Evolutionary conservation across 2,888 invertebrate species (phyloP), one percentile per base, ranked within the genome.

Genomic region (Oxytorus armatus): DNA sequence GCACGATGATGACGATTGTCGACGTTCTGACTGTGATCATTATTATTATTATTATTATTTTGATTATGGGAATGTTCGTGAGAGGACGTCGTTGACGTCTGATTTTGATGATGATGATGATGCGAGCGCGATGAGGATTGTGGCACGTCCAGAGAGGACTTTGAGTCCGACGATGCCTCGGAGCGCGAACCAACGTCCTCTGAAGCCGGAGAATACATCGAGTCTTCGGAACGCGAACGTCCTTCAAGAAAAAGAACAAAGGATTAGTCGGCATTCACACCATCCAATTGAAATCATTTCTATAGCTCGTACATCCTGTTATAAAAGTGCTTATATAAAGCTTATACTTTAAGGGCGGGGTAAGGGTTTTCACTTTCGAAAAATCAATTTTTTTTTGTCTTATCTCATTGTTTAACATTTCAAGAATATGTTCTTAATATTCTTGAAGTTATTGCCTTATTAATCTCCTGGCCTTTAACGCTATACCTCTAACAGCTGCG

Each of bases 201-300:
- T 0, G 95, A 95, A 0, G 93, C 93, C 81, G 93, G 95, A 90
- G 93, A 95, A 89, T 93, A 95, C 66, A 97, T 96, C 8, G 97
- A 97, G 91, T 97, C 97, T 92, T 97, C 97, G 1, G 97, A 97
- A 84, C 95, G 93, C 82, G 93, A 93, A 79, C 91, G 89, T 82
- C 89, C 91, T 91, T n/a, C n/a, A n/a, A n/a, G n/a, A n/a, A n/a
- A n/a, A n/a, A n/a, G n/a, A n/a, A n/a, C n/a, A n/a, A n/a, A n/a
- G n/a, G n/a, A n/a, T n/a, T n/a, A n/a, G n/a, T n/a, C n/a, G n/a
- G n/a, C 29, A 5, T 5, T 29, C 3, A 4, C 5, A 29, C 5
- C 5, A 29, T 3, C 29, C 29, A 29, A 29, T 29, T 29, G 2
- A 5, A 42, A 7, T n/a, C 3, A 39, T 1, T 39, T 61, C 21